Evolutionary conservation across 2,797 vertebrate genomes (phyloP).

Genomic region (Micropoecilia bifurca): DNA sequence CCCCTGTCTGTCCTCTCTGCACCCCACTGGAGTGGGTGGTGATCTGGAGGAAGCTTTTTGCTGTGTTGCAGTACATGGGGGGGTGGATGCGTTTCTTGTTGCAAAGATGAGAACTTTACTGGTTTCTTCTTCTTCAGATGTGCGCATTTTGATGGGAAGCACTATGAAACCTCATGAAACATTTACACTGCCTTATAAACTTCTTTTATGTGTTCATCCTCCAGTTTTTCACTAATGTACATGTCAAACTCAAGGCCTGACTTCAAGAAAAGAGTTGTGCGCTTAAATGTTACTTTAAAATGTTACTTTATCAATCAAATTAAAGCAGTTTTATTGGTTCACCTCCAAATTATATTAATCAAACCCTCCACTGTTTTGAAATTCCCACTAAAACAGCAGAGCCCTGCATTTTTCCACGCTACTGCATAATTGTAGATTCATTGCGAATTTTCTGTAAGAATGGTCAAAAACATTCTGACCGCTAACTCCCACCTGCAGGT

Average conservation of each 20-base stretch:
- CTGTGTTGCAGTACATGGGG: background rate
- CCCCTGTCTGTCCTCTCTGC: constrained; percentile 54
- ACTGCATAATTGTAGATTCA: too few species aligned
- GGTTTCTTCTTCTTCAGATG: constrained; percentile 11
- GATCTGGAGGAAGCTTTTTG: constrained; percentile 52
- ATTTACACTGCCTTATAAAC: background rate
- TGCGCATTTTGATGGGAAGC: constrained; percentile 9
- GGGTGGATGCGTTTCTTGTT: background rate
- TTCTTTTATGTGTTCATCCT: background rate
- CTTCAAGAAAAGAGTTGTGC: too few species aligned
- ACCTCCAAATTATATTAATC: too few species aligned
- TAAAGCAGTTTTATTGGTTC: background rate
- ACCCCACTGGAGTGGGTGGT: constrained; percentile 41
- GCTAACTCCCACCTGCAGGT: too few species aligned
- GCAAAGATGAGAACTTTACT: constrained; percentile 28
- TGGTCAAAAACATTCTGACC: too few species aligned
- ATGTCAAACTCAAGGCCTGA: too few species aligned
- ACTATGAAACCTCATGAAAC: constrained; percentile 1
- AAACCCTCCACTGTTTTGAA: too few species aligned
- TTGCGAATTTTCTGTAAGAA: too few species aligned
- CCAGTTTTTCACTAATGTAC: background rate
- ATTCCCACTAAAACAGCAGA: too few species aligned
- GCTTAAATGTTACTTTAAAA: too few species aligned
- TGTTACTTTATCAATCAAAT: too few species aligned
- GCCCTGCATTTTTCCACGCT: too few species aligned